Evolutionary conservation across 1,140 invertebrate genomes (phyloP).

Genomic region (Meloidogyne exigua): DNA sequence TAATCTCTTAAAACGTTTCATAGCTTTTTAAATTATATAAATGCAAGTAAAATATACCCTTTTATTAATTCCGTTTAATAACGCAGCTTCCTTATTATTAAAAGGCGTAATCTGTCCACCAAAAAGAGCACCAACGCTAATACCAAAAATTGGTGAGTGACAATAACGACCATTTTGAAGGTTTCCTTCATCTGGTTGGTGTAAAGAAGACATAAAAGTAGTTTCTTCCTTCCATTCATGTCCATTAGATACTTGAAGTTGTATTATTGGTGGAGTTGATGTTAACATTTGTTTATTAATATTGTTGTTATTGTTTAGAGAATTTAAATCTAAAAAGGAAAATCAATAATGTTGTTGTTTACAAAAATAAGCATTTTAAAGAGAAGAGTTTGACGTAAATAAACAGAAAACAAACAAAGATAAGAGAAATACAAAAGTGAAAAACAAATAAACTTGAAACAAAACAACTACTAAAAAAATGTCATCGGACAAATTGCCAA

Average conservation of each 20-base stretch:
- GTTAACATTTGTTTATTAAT: not conserved
- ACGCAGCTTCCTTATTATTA: not conserved
- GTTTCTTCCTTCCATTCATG: not conserved
- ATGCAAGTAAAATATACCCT: not conserved
- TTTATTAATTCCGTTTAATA: not conserved
- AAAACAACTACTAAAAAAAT: not conserved
- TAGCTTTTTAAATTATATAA: not conserved
- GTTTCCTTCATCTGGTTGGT: not conserved
- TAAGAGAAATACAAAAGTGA: not conserved
- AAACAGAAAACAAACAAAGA: too few species aligned
- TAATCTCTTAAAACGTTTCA: not conserved
- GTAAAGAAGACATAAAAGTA: not conserved
- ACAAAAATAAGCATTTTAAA: not conserved
- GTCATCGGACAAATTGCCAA: not conserved
- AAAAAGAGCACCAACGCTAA: slow-evolving; percentile 1
- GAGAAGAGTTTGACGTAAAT: too few species aligned
- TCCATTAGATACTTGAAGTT: not conserved
- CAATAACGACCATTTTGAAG: not conserved
- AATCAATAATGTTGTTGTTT: not conserved
- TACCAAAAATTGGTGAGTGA: slow-evolving; percentile 1
- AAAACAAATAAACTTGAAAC: too few species aligned
- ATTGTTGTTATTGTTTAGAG: not conserved
- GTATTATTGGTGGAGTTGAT: not conserved
- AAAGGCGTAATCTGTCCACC: slow-evolving; percentile 12
- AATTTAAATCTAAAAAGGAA: not conserved